Percentiles rank a stretch among this genome's conserved stretches.
phyloP scores from a whole-genome alignment of 2,113 vertebrate species.

The Pachypanchax playfairii region DNA sequence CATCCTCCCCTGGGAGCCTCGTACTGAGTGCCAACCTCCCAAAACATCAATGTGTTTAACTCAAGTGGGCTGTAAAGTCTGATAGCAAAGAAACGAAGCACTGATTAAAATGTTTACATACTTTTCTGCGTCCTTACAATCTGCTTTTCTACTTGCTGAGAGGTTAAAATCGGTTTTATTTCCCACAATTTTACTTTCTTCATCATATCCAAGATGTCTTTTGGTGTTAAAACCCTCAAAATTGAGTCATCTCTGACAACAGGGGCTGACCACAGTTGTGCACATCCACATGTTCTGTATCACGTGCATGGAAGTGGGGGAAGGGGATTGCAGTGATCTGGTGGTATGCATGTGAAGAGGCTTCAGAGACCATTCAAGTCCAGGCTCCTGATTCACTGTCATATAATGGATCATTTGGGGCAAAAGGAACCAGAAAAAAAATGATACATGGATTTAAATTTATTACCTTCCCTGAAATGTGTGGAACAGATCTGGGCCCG shows the following conservation, averaged over 20 bases:
- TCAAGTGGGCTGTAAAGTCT: constrained; percentile 54
- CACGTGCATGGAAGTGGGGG: constrained; percentile 50
- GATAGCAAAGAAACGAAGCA: constrained; percentile 50
- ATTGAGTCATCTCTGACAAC: constrained; percentile 77
- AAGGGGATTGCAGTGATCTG: constrained; percentile 27
- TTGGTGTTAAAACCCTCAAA: constrained; percentile 53
- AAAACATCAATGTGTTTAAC: constrained; percentile 54
- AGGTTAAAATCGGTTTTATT: no score
- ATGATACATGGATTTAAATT: constrained; percentile 64
- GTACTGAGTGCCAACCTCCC: constrained; percentile 40
- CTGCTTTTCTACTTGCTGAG: no score
- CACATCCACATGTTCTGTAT: constrained; percentile 70
- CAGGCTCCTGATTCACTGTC: constrained; percentile 75
- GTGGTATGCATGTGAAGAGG: constrained; percentile 72
- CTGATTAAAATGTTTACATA: no score
- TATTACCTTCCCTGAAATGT: constrained; percentile 72
- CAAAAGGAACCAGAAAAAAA: constrained; percentile 67
- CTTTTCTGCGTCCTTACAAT: no score
- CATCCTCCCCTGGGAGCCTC: constrained; percentile 47
- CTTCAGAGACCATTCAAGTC: constrained; percentile 72
- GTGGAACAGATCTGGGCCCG: constrained; percentile 55
- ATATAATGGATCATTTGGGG: constrained; percentile 79
- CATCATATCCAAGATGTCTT: no score
- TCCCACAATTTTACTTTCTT: no score
- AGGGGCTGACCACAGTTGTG: constrained; percentile 59